Evolutionary conservation across 2,113 vertebrate species (phyloP).

Genomic region (Brachionichthys hirsutus): DNA sequence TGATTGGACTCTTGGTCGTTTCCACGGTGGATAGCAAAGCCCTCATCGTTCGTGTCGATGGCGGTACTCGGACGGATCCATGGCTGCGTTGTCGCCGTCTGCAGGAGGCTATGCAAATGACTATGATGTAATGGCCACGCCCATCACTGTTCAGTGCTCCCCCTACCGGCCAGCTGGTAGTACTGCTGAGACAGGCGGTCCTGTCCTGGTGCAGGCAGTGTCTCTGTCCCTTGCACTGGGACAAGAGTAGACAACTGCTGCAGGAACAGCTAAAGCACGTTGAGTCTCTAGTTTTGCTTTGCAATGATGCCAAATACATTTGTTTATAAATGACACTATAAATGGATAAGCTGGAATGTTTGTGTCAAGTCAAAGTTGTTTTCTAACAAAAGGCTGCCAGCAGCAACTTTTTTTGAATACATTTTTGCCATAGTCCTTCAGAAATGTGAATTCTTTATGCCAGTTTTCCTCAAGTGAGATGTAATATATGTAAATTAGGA

Average conservation of each 20-base stretch:
- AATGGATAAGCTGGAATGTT: background rate
- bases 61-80: slow-evolving; percentile 28
- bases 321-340: background rate
- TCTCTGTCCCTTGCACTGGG: slow-evolving; percentile 20
- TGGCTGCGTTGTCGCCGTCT: slow-evolving; percentile 66
- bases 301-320: background rate
- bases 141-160: slow-evolving; percentile 49
- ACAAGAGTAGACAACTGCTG: background rate
- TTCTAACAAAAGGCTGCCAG: background rate
- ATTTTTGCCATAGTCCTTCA: background rate
- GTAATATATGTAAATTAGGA: background rate
- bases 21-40: slow-evolving; percentile 50
- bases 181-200: slow-evolving; percentile 32
- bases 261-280: background rate
- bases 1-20: slow-evolving; percentile 50
- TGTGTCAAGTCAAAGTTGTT: background rate
- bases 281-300: background rate
- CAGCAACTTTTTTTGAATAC: background rate
- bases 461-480: background rate
- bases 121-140: slow-evolving; percentile 57
- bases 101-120: slow-evolving; percentile 62
- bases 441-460: background rate
- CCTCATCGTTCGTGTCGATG: slow-evolving; percentile 49
- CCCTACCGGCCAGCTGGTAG: slow-evolving; percentile 35
- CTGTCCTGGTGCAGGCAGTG: slow-evolving; percentile 12